Conservation (phyloP, 2,797 vertebrate species). For the Menidia menidia region DNA sequence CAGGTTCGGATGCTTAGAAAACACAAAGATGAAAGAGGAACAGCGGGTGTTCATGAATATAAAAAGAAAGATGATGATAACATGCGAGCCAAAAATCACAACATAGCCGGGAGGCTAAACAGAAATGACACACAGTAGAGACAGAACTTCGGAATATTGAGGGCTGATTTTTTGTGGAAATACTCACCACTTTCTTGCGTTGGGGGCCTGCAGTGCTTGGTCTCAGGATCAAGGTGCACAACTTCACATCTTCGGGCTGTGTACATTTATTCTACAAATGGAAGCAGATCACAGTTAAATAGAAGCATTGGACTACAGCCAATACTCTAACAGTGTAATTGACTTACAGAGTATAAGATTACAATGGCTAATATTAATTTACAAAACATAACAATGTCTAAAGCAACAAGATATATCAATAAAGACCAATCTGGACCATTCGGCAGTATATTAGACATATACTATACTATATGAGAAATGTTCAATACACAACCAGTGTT, state of each 20-base stretch:
- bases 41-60: neutral
- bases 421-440: neutral
- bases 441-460: neutral
- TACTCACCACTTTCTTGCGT: constrained; percentile 83
- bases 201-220: constrained; percentile 69
- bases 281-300: neutral
- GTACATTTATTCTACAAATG: constrained; percentile 82
- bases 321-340: too few species aligned
- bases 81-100: constrained; percentile 6
- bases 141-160: neutral
- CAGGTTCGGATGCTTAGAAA: neutral
- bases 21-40: neutral
- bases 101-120: neutral
- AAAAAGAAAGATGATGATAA: neutral
- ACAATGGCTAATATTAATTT: too few species aligned
- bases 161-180: neutral
- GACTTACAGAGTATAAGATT: too few species aligned
- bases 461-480: neutral
- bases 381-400: neutral
- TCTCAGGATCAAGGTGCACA: constrained; percentile 80
- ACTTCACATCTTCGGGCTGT: constrained; percentile 84
- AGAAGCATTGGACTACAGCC: neutral
- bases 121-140: neutral
- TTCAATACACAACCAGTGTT: neutral
- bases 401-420: neutral